Evolutionary conservation across 2,113 vertebrate species (phyloP).

Genomic region (Ictidomys tridecemlineatus): DNA sequence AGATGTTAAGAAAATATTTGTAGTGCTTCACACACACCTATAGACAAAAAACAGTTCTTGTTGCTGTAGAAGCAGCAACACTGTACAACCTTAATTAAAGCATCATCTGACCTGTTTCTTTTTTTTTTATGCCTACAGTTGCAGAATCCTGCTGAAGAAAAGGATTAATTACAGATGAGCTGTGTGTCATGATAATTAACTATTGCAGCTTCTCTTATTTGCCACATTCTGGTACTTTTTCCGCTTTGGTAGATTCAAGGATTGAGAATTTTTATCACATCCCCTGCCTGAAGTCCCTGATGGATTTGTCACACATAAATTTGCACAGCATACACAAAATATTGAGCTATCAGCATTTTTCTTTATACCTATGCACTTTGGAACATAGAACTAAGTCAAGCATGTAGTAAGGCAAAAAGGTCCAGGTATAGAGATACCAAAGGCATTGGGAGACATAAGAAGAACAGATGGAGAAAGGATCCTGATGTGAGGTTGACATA

Average conservation of each 20-base stretch:
- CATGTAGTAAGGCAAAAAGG: not conserved
- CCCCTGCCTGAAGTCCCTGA: slow-evolving; percentile 80
- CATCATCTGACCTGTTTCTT: slow-evolving; percentile 84
- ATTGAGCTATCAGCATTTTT: slow-evolving; percentile 83
- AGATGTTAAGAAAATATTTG: slow-evolving; percentile 88
- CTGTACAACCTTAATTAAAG: slow-evolving; percentile 85
- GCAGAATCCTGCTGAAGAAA: slow-evolving; percentile 84
- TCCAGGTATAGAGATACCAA: not conserved
- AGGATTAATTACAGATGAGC: slow-evolving; percentile 85
- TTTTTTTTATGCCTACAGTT: slow-evolving; percentile 81
- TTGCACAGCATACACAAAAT: slow-evolving; percentile 86
- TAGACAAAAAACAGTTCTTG: slow-evolving; percentile 86
- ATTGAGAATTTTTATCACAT: slow-evolving; percentile 87
- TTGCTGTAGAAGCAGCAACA: slow-evolving; percentile 84
- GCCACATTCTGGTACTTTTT: slow-evolving; percentile 84
- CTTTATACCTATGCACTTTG: not conserved
- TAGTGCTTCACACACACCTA: slow-evolving; percentile 84
- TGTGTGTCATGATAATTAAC: slow-evolving; percentile 87
- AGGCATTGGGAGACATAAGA: not conserved
- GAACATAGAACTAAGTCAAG: slow-evolving; percentile 57
- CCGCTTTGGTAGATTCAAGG: slow-evolving; percentile 83
- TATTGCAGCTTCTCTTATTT: slow-evolving; percentile 84
- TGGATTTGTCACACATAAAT: slow-evolving; percentile 87
- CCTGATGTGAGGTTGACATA: not conserved
- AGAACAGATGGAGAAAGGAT: not conserved